These are phyloP conservation scores for Lagria hirta DNA, from an alignment of 2,888 invertebrate species.

Conservation along the genomic window DNA sequence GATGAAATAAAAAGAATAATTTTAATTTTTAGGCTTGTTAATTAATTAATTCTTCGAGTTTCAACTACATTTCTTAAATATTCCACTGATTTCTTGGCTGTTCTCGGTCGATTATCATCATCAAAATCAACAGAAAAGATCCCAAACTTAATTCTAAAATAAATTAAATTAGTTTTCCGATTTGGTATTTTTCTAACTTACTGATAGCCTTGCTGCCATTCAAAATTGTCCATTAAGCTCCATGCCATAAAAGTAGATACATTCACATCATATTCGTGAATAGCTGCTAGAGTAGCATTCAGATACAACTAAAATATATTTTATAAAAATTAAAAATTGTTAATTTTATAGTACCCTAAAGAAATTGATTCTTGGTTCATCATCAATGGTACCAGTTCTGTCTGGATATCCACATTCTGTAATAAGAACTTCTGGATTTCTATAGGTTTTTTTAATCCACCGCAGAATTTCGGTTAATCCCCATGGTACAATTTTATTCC, in stretches of 20 bases:
- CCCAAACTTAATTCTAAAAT: conserved; percentile 68
- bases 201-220: conserved; percentile 34
- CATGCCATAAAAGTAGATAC: conserved; percentile 35
- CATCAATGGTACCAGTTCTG: conserved; percentile 14
- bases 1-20: too few relatives aligned
- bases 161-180: conserved; percentile 1
- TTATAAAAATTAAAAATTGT: not conserved
- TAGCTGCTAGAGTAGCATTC: conserved; percentile 20
- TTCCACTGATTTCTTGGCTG: conserved; percentile 64
- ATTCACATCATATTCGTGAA: conserved; percentile 27
- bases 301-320: conserved; percentile 11
- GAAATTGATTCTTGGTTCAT: conserved; percentile 16
- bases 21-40: too few relatives aligned
- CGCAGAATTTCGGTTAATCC: conserved; percentile 59
- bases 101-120: conserved; percentile 61
- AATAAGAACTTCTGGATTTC: conserved; percentile 57
- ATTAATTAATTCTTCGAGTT: conserved; percentile 36
- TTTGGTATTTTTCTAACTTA: conserved; percentile 17
- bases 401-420: conserved; percentile 62
- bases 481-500: conserved; percentile 57
- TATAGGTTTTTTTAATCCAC: conserved; percentile 46
- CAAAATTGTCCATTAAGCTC: conserved; percentile 41
- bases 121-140: conserved; percentile 68
- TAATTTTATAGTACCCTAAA: conserved; percentile 6
- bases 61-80: conserved; percentile 60